Percentiles rank a stretch among this genome's conserved stretches.
Conservation (phyloP, 2,113 vertebrate species). For the Epinephelus cyanopodus region DNA sequence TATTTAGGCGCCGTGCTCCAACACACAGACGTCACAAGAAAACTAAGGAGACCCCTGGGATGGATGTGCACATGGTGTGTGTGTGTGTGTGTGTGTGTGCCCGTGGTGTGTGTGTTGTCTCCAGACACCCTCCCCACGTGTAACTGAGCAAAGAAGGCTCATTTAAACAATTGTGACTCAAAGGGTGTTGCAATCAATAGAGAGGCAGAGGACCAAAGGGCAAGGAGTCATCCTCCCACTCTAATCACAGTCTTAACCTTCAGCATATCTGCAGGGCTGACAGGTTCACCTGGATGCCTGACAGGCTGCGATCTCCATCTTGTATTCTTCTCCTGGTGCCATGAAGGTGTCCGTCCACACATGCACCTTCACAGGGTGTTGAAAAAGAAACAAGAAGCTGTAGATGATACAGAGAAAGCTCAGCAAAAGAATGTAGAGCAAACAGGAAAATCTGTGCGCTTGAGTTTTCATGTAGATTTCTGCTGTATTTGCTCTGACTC, state of each 20-base stretch:
- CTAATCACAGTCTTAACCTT: slow-evolving; percentile 79
- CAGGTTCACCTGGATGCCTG: slow-evolving; percentile 50
- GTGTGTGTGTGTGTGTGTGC: neutral
- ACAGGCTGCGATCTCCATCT: slow-evolving; percentile 44
- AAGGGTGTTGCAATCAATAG: slow-evolving; percentile 72
- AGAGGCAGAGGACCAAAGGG: slow-evolving; percentile 68
- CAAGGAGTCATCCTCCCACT: slow-evolving; percentile 65
- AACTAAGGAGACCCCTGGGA: slow-evolving; percentile 54
- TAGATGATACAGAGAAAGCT: neutral
- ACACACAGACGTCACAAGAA: slow-evolving; percentile 27
- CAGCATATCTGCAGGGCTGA: slow-evolving; percentile 61
- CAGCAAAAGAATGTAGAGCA: neutral
- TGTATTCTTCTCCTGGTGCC: slow-evolving; percentile 11
- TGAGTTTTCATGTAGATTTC: neutral
- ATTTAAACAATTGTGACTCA: slow-evolving; percentile 70
- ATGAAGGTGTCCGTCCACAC: slow-evolving; percentile 1
- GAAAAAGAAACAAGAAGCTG: neutral
- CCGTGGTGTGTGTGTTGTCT: neutral
- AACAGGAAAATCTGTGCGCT: neutral
- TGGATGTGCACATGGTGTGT: neutral
- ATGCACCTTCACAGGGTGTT: neutral
- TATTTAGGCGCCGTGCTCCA: slow-evolving; percentile 31
- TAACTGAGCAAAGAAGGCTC: slow-evolving; percentile 28
- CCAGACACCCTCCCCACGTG: neutral
- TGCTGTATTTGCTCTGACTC: slow-evolving; percentile 1